phyloP scores from a whole-genome alignment of 2,888 invertebrate genomes.

The Julus scandinavius region DNA sequence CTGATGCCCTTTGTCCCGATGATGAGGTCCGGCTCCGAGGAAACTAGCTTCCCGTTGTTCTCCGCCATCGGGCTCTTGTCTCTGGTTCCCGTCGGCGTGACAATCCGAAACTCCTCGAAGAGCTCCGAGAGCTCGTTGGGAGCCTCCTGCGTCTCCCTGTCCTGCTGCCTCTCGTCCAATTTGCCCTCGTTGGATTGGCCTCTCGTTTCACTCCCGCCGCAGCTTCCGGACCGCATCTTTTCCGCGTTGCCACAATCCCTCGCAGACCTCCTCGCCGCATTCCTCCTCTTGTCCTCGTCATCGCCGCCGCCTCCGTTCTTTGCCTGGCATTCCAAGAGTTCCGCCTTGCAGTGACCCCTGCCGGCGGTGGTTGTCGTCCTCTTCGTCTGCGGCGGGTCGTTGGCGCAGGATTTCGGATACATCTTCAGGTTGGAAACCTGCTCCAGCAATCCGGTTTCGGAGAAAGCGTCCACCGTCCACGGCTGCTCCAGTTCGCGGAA shows the following conservation, averaged over 20 bases:
- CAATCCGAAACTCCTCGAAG: background rate
- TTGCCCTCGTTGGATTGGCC: background rate
- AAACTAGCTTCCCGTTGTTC: constrained; percentile 48
- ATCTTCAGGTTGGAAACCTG: no score
- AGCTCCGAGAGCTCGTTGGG: background rate
- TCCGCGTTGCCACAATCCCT: background rate
- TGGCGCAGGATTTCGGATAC: background rate
- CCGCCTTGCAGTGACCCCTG: constrained; percentile 15
- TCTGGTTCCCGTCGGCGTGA: background rate
- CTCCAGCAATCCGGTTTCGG: no score
- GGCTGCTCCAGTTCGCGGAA: background rate
- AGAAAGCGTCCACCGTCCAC: no score
- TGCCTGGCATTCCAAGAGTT: background rate
- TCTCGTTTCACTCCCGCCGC: background rate
- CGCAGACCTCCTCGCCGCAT: background rate
- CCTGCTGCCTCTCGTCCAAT: background rate
- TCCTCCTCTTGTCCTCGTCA: background rate
- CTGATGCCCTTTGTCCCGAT: constrained; percentile 59
- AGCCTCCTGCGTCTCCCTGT: no score
- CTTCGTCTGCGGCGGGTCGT: background rate
- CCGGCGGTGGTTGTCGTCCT: background rate
- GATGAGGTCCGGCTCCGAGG: constrained; percentile 60
- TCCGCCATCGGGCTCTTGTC: background rate
- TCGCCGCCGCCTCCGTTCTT: background rate
- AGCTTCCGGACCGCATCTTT: no score